These are phyloP conservation scores for Diaphora mendica DNA, from an alignment of 2,888 invertebrate genomes.

Conservation along the genomic window DNA sequence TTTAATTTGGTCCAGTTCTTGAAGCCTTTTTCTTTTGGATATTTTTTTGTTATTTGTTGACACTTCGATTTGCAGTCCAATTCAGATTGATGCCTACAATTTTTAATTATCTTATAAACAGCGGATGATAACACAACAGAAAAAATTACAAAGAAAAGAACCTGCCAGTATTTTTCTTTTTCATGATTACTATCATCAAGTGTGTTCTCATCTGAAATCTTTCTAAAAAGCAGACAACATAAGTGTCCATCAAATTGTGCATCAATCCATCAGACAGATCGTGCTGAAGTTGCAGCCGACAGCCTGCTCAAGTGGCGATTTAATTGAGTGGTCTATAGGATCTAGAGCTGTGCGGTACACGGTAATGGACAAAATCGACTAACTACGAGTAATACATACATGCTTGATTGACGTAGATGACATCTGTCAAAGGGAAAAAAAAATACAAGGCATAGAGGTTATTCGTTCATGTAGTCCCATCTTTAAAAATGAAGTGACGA, in stretches of 20 bases:
- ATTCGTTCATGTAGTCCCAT: background rate
- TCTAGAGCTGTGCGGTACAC: background rate
- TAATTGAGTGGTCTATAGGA: conserved; percentile 47
- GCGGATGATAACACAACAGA: too few species aligned
- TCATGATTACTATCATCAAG: background rate
- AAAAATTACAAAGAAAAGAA: background rate
- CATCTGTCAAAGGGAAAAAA: background rate
- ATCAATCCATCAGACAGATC: conserved; percentile 30
- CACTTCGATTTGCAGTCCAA: too few species aligned
- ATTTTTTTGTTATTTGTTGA: too few species aligned
- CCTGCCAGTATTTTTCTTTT: background rate
- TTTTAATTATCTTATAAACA: too few species aligned
- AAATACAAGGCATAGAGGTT: background rate
- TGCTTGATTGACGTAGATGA: background rate
- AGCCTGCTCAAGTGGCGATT: conserved; percentile 33
- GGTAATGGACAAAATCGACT: conserved; percentile 2
- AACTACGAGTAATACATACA: too few species aligned
- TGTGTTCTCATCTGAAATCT: background rate
- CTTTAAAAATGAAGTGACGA: background rate
- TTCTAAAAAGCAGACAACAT: background rate
- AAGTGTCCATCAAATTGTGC: conserved; percentile 7
- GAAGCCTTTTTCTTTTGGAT: too few species aligned
- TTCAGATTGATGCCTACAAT: too few species aligned
- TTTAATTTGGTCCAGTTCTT: too few species aligned
- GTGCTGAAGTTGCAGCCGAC: conserved; percentile 40